phyloP scores from a whole-genome alignment of 2,888 invertebrate genomes.

The Podabrus alpinus region DNA sequence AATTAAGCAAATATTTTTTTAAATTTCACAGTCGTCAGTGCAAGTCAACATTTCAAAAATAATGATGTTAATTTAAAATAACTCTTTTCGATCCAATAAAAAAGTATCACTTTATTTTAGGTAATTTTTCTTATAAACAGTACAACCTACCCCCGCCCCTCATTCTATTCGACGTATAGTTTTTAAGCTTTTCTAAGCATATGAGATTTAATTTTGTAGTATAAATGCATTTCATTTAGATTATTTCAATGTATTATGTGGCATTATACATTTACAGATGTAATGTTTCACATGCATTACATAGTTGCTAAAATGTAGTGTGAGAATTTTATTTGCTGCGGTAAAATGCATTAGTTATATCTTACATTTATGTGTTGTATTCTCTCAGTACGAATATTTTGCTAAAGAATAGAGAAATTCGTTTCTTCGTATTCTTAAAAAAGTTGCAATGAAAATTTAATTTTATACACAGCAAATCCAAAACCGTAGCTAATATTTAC shows the following conservation, averaged over 20 bases:
- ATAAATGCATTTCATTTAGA: background rate
- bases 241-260: background rate
- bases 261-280: slow-evolving; percentile 22
- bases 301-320: slow-evolving; percentile 35
- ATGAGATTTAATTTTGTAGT: background rate
- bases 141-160: background rate
- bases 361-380: background rate
- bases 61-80: too few species aligned
- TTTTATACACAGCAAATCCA: background rate
- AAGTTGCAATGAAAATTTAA: too few species aligned
- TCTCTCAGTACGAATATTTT: background rate
- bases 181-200: background rate
- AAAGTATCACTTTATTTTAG: background rate
- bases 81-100: too few species aligned
- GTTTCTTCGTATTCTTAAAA: too few species aligned
- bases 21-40: background rate
- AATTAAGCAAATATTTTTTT: background rate
- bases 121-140: background rate
- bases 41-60: background rate
- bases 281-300: slow-evolving; percentile 37
- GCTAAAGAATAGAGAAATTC: background rate
- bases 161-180: background rate
- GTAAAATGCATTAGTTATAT: slow-evolving; percentile 34
- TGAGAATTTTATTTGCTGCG: slow-evolving; percentile 40
- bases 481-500: background rate